phyloP scores from a whole-genome alignment of 2,113 vertebrate species.

The Myiagra hebetior region DNA sequence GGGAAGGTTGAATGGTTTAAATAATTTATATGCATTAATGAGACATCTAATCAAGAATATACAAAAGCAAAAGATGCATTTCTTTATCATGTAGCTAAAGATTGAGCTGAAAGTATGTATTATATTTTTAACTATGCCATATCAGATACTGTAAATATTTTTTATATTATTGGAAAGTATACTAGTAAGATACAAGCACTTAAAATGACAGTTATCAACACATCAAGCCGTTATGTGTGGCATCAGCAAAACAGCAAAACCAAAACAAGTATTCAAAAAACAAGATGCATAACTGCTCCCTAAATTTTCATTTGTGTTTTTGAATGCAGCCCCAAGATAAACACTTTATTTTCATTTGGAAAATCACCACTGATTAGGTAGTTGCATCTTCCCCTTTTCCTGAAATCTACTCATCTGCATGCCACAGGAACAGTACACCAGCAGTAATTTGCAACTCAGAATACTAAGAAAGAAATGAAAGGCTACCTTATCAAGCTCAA shows the following conservation, averaged over 20 bases:
- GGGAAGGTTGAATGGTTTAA: not conserved
- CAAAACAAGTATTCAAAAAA: not conserved
- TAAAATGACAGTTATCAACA: not conserved
- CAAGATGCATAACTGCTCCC: not conserved
- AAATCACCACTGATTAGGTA: not conserved
- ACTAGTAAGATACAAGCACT: not conserved
- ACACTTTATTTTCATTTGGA: not conserved
- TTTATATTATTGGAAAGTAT: not conserved
- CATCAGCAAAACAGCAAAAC: not conserved
- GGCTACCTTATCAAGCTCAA: not conserved
- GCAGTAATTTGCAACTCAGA: not conserved
- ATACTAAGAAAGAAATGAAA: not conserved
- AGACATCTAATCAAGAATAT: not conserved
- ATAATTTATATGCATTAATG: constrained; percentile 20
- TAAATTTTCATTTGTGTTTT: not conserved
- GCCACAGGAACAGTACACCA: not conserved
- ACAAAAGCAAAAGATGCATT: not conserved
- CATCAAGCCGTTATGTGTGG: not conserved
- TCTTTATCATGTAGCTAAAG: not conserved
- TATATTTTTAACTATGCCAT: not conserved
- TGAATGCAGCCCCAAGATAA: not conserved
- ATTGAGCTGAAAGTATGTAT: not conserved
- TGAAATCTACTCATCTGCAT: not conserved
- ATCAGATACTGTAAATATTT: not conserved
- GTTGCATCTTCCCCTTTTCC: not conserved